Evolutionary conservation across 2,797 vertebrate genomes (phyloP).

Genomic region (Eidolon dupreanum): DNA sequence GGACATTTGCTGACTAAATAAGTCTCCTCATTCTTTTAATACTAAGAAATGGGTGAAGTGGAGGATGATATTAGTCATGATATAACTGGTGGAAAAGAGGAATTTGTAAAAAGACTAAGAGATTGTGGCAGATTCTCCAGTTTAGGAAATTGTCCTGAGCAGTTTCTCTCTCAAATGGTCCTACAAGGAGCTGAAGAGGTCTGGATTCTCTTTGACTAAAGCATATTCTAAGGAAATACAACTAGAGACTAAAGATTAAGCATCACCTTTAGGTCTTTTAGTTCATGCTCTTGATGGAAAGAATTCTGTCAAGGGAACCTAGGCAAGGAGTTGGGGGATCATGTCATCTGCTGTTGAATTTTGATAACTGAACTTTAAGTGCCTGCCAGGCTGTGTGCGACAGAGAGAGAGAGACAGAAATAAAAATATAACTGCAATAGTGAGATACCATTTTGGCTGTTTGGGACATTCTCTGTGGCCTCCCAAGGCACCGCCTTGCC

Average conservation of each 20-base stretch:
- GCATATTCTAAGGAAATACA: not conserved
- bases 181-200: not conserved
- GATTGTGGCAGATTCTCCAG: not conserved
- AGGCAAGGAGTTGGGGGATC: not conserved
- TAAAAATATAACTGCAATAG: not conserved
- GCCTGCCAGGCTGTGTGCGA: not conserved
- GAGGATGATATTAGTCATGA: not conserved
- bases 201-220: not conserved
- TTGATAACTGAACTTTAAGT: not conserved
- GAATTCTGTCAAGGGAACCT: conserved; percentile 39
- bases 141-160: not conserved
- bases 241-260: conserved; percentile 18
- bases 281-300: conserved; percentile 74
- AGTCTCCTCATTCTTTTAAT: not conserved
- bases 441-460: not conserved
- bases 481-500: not conserved
- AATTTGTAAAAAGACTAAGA: not conserved
- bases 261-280: not conserved
- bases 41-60: not conserved
- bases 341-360: not conserved
- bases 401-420: not conserved
- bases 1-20: not conserved
- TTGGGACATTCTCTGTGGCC: not conserved
- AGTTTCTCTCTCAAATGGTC: not conserved
- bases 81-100: not conserved